These are phyloP conservation scores for Phymanthus crucifer DNA, from an alignment of 92 coral and sea anemone genomes.

Conservation along the genomic window DNA sequence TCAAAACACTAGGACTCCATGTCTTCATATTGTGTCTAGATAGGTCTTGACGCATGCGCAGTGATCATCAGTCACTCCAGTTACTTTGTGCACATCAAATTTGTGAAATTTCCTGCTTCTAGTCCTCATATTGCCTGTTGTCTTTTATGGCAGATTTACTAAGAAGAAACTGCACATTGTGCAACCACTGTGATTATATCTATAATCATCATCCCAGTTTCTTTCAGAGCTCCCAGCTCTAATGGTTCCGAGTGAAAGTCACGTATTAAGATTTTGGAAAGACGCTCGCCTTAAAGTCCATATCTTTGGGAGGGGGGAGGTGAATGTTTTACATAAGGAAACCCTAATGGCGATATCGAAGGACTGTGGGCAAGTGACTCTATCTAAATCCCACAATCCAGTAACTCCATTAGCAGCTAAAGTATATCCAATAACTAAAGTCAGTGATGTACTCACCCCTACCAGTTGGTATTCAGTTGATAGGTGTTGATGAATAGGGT, in stretches of 20 bases:
- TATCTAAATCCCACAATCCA: neutral
- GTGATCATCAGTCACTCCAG: too few species aligned
- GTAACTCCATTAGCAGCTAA: neutral
- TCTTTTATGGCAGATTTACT: too few species aligned
- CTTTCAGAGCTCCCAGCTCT: too few species aligned
- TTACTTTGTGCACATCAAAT: neutral
- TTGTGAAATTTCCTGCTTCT: too few species aligned
- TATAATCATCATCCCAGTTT: too few species aligned
- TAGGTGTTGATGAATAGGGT: constrained; percentile 21
- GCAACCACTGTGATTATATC: too few species aligned
- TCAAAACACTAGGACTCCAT: neutral
- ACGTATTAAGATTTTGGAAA: too few species aligned
- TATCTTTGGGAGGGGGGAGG: too few species aligned
- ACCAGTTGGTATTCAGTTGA: neutral
- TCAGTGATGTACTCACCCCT: neutral
- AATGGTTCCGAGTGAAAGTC: too few species aligned
- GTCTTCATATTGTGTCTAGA: neutral
- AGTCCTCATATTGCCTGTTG: too few species aligned
- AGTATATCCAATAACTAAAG: constrained; percentile 7
- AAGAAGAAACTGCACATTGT: neutral
- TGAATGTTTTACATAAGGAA: neutral
- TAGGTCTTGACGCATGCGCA: neutral
- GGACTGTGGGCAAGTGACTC: neutral
- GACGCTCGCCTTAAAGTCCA: too few species aligned
- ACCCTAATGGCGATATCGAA: neutral